Base-by-base conservation (phyloP, 1,140 invertebrate genomes). In the Tenebrio molitor region DNA sequence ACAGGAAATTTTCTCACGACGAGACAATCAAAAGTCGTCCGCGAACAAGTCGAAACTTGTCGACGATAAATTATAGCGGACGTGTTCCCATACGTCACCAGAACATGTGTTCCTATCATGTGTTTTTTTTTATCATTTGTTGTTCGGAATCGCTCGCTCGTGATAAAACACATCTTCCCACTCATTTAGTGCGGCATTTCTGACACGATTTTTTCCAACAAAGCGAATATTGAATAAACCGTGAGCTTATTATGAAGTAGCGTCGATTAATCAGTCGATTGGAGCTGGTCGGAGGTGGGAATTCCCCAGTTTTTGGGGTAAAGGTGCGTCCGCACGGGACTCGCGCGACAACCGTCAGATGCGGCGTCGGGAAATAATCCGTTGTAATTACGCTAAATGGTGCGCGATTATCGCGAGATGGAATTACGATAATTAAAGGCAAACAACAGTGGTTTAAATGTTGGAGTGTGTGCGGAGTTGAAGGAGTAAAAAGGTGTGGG, bases 51-150 rank as follows among this genome's bases (percentile, higher is more conserved):
- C 17, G 23, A 25, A 21, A 66, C 64, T 21, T 66, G 64, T 34
- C 23, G 23, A 66, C 39, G 39, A 44, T 44, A 66, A 66, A 44
- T 66, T 16, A 58, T 66, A n/a, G 14, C 63, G 33, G 34, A 7
- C 58, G 23, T 4, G 15, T 19, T 42, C 19, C 53, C 53, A 62
- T 62, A 62, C 53, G 53, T 62, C 53, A 25, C 53, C 12, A 7
- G 5, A 66, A 66, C 64, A 66, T 66, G 64, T 66, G 64, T 44
- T 46, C 33, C 39, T 36, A 65, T 21, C 64, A 33, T 44, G 33
- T 62, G 58, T 17, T 66, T 66, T 66, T 65, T 66, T n/a, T n/a
- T n/a, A 39, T 65, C 44, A 14, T 2, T 14, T 25, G 15, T 58
- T 29, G 50, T 58, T n/a, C 21, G 8, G 46, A 23, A 19, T 53